Conservation (phyloP, 1,140 invertebrate genomes). For the Orussus abietinus region DNA sequence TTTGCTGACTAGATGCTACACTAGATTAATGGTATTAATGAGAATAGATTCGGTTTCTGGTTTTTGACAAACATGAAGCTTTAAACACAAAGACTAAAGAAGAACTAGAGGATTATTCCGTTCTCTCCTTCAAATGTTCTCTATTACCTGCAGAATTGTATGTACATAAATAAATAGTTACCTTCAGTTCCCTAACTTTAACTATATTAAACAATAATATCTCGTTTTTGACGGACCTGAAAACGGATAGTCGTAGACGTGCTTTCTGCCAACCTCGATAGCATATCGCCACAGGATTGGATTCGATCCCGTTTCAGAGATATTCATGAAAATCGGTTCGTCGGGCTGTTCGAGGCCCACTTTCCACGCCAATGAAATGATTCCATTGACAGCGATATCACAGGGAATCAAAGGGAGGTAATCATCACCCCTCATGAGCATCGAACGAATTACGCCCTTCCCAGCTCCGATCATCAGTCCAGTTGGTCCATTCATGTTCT, state of each 20-base stretch:
- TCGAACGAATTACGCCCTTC: constrained; percentile 74
- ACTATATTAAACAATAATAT: too few species aligned
- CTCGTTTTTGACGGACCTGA: constrained; percentile 45
- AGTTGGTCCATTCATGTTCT: constrained; percentile 91
- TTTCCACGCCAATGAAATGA: constrained; percentile 59
- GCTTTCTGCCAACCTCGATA: constrained; percentile 60
- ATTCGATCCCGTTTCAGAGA: constrained; percentile 60
- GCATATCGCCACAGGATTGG: constrained; percentile 76
- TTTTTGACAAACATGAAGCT: too few species aligned
- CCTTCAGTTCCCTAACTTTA: too few species aligned
- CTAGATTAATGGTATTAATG: too few species aligned
- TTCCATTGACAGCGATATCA: constrained; percentile 64
- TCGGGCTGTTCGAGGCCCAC: constrained; percentile 44
- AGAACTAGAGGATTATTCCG: too few species aligned
- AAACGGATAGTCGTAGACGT: constrained; percentile 49
- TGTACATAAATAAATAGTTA: too few species aligned
- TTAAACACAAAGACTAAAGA: too few species aligned
- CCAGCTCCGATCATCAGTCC: constrained; percentile 73
- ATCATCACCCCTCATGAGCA: constrained; percentile 58
- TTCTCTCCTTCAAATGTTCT: too few species aligned
- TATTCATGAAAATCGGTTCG: constrained; percentile 56
- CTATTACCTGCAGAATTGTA: too few species aligned
- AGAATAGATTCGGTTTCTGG: too few species aligned
- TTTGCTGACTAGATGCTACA: too few species aligned
- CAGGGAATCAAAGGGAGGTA: constrained; percentile 65